Conservation (phyloP, 2,797 vertebrate genomes). For the Gymnopithys bicolor region DNA sequence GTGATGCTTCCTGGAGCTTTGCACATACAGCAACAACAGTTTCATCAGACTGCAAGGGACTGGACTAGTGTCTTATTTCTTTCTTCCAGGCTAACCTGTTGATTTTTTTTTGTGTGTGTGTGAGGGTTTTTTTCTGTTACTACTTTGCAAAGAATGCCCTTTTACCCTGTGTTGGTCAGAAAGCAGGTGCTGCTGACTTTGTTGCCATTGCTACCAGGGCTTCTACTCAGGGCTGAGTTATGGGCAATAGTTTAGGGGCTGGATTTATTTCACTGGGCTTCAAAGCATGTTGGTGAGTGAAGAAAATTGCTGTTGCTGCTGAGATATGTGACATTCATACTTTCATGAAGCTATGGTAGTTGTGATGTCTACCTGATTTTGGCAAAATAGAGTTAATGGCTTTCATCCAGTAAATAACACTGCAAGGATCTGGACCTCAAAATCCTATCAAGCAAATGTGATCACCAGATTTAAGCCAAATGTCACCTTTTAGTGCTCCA, state of each 20-base stretch:
- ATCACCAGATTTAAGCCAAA: neutral
- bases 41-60: rapidly evolving
- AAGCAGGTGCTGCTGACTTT: neutral
- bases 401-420: neutral
- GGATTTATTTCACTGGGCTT: neutral
- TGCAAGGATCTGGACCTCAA: neutral
- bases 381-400: neutral
- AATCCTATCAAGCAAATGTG: neutral
- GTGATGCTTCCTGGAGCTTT: neutral
- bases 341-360: neutral
- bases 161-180: neutral
- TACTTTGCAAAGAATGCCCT: neutral
- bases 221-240: neutral
- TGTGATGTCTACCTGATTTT: neutral
- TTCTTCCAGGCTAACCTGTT: neutral
- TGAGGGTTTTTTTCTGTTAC: neutral
- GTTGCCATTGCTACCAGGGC: rapidly evolving
- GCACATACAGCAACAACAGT: rapidly evolving
- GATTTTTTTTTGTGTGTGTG: neutral
- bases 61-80: neutral
- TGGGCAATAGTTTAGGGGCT: neutral
- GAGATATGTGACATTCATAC: neutral
- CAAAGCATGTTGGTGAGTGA: neutral
- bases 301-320: neutral
- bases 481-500: neutral